Conservation (phyloP, 2,888 invertebrate species). For the Philhelius pedissequus region DNA sequence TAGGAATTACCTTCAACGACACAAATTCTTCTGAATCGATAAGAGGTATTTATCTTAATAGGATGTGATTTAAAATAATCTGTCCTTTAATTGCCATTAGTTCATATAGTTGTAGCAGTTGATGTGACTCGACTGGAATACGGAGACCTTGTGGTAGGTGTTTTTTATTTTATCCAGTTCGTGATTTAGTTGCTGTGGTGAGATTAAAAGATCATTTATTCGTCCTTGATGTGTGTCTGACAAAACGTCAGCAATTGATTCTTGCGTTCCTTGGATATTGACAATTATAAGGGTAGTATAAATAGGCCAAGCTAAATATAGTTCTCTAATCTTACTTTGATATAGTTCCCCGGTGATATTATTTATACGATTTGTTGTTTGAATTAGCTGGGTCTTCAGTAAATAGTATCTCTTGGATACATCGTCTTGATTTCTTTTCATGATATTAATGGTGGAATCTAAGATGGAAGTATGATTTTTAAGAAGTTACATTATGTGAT, state of each 20-base stretch:
- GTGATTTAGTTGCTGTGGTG: background rate
- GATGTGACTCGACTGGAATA: background rate
- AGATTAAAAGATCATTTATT: background rate
- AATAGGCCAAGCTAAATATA: background rate
- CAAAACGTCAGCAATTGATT: background rate
- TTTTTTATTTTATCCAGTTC: background rate
- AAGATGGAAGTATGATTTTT: conserved; percentile 56
- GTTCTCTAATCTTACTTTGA: background rate
- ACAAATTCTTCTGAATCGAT: background rate
- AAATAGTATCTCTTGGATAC: background rate
- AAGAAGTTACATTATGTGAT: conserved; percentile 13
- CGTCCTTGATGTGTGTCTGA: too few species aligned
- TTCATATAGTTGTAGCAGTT: background rate
- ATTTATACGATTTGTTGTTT: background rate
- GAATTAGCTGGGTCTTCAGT: background rate
- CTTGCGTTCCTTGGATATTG: background rate
- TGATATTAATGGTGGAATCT: conserved; percentile 46
- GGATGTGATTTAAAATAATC: background rate
- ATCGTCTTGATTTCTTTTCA: background rate
- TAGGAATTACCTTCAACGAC: background rate
- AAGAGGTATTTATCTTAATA: background rate
- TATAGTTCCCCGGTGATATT: background rate
- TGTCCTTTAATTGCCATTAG: background rate
- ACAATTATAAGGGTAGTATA: background rate
- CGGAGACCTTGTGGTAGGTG: background rate